Conservation (phyloP, 2,113 vertebrate genomes). For the Poeciliopsis occidentalis region DNA sequence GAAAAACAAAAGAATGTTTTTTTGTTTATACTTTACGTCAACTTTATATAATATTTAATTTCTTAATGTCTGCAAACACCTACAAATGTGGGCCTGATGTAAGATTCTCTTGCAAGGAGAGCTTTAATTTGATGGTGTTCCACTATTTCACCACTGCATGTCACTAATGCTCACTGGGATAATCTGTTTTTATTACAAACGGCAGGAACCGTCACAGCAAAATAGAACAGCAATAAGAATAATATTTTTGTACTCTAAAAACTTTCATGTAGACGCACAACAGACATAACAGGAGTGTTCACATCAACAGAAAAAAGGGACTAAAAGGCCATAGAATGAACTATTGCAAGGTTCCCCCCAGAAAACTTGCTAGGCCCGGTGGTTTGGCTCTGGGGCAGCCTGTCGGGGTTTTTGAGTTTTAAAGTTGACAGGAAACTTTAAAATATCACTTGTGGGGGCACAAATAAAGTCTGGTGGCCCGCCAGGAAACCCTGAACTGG, state of each 20-base stretch:
- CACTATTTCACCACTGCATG: conserved; percentile 1
- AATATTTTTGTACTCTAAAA: background rate
- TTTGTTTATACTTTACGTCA: background rate
- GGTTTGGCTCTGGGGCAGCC: no score
- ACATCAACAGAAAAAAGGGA: background rate
- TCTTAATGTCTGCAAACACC: background rate
- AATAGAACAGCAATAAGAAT: background rate
- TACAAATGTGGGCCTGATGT: background rate
- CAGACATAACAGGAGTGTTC: no score
- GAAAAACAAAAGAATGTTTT: background rate
- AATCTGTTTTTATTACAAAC: background rate
- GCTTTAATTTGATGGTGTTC: background rate
- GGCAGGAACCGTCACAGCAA: background rate
- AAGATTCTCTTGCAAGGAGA: background rate
- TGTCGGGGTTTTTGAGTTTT: no score
- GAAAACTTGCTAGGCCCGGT: no score
- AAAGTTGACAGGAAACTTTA: no score
- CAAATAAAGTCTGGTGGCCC: no score
- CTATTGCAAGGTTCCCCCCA: no score
- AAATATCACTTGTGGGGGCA: no score
- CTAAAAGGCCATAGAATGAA: no score
- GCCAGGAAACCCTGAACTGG: no score
- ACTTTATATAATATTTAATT: background rate
- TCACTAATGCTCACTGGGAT: background rate
- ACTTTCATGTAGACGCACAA: no score